Percentiles rank a stretch among this genome's conserved stretches.
phyloP scores from a whole-genome alignment of 2,113 vertebrate genomes.

The Alethe castanea region DNA sequence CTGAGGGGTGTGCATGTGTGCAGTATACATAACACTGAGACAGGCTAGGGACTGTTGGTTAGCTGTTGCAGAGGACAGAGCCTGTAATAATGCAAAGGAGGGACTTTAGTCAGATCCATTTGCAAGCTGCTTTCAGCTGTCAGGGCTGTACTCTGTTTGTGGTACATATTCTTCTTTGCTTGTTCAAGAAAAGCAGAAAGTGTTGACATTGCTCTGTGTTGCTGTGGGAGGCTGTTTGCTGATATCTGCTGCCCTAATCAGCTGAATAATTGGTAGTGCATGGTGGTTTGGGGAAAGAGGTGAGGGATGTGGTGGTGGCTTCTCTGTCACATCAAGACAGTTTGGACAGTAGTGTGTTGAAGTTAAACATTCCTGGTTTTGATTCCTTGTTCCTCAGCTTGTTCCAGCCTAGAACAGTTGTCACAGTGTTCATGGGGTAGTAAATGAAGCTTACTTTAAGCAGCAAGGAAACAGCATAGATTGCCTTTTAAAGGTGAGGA shows the following conservation, averaged over 20 bases:
- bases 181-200: not conserved
- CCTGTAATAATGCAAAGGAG: not conserved
- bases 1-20: not conserved
- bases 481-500: not conserved
- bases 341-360: not conserved
- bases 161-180: not conserved
- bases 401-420: not conserved
- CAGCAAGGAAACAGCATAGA: not conserved
- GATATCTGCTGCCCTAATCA: not conserved
- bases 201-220: not conserved
- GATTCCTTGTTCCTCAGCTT: not conserved
- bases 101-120: slow-evolving; percentile 6
- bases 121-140: slow-evolving; percentile 25
- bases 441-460: not conserved
- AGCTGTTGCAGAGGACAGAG: not conserved
- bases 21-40: not conserved
- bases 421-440: not conserved
- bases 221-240: not conserved
- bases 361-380: not conserved
- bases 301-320: not conserved
- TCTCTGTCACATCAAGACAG: not conserved
- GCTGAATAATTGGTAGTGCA: not conserved
- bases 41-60: not conserved
- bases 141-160: not conserved
- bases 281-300: not conserved